Evolutionary conservation across 2,888 invertebrate species (phyloP).

Genomic region (Microplitis manilae): DNA sequence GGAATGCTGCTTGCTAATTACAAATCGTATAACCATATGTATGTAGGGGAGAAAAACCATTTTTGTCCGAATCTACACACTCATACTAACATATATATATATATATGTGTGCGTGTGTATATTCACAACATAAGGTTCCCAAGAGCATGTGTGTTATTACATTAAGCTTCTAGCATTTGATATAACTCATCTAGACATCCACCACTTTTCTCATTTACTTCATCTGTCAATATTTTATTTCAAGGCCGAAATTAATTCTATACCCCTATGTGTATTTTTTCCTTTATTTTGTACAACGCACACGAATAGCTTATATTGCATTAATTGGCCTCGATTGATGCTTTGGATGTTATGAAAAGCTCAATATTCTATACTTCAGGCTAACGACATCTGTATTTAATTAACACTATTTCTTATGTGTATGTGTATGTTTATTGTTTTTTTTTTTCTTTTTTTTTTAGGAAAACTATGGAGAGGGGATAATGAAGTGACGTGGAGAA

Average conservation of each 20-base stretch:
- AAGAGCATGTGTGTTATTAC: constrained; percentile 48
- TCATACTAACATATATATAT: constrained; percentile 36
- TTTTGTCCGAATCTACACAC: constrained; percentile 46
- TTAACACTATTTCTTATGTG: neutral
- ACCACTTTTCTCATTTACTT: constrained; percentile 43
- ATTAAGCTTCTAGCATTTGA: constrained; percentile 31
- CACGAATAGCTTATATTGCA: neutral
- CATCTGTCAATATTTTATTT: constrained; percentile 33
- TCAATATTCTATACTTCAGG: neutral
- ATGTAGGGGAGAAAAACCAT: constrained; percentile 57
- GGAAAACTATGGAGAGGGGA: constrained; percentile 69
- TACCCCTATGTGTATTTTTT: constrained; percentile 14
- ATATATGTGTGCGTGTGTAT: constrained; percentile 23
- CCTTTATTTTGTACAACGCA: neutral
- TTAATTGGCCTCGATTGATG: neutral
- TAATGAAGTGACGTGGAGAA: constrained; percentile 67
- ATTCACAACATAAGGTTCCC: constrained; percentile 42
- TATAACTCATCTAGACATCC: constrained; percentile 44
- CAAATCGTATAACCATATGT: constrained; percentile 37
- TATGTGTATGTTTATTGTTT: too few relatives aligned
- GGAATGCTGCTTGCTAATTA: constrained; percentile 65
- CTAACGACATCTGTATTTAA: neutral
- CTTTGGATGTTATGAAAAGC: too few relatives aligned
- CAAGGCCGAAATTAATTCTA: constrained; percentile 20
- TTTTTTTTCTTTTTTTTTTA: constrained; percentile 46